phyloP scores from a whole-genome alignment of 2,113 vertebrate genomes.

The Pangasianodon gigas region DNA sequence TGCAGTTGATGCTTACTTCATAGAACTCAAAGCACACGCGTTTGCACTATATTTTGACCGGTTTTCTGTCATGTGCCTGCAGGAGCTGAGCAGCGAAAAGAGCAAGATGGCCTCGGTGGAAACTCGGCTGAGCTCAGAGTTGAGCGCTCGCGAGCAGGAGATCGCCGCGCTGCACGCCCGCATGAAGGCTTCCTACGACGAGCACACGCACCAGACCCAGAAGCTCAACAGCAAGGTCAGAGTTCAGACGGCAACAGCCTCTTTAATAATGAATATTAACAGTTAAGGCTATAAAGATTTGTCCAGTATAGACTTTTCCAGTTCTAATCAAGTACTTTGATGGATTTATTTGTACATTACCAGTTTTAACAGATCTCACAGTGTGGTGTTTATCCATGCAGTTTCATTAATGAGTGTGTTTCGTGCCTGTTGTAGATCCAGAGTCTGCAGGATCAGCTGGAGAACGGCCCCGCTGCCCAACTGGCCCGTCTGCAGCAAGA shows the following conservation, averaged over 20 bases:
- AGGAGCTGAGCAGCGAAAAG: constrained; percentile 80
- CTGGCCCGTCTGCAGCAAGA: constrained; percentile 83
- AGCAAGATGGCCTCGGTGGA: constrained; percentile 68
- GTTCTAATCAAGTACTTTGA: background rate
- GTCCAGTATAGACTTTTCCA: background rate
- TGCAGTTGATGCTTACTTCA: too few species aligned
- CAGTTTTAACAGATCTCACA: background rate
- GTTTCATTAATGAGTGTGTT: background rate
- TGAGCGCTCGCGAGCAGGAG: constrained; percentile 74
- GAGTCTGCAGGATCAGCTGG: constrained; percentile 82
- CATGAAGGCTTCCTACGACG: constrained; percentile 83
- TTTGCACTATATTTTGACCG: background rate
- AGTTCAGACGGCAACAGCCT: background rate
- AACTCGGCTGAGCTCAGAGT: constrained; percentile 79
- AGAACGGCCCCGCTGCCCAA: constrained; percentile 81
- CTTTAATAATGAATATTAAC: background rate
- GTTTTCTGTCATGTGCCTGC: background rate
- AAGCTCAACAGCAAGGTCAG: constrained; percentile 84
- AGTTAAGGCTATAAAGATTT: background rate
- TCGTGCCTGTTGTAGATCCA: constrained; percentile 71
- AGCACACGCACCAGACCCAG: constrained; percentile 77
- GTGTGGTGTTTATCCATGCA: background rate
- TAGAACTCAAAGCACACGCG: too few species aligned
- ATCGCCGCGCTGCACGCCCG: constrained; percentile 73
- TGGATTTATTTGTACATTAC: background rate